Percentiles rank a stretch among this genome's conserved stretches.
Evolutionary conservation across 2,888 invertebrate genomes (phyloP).

Genomic region (Caenorhabditis afra): DNA sequence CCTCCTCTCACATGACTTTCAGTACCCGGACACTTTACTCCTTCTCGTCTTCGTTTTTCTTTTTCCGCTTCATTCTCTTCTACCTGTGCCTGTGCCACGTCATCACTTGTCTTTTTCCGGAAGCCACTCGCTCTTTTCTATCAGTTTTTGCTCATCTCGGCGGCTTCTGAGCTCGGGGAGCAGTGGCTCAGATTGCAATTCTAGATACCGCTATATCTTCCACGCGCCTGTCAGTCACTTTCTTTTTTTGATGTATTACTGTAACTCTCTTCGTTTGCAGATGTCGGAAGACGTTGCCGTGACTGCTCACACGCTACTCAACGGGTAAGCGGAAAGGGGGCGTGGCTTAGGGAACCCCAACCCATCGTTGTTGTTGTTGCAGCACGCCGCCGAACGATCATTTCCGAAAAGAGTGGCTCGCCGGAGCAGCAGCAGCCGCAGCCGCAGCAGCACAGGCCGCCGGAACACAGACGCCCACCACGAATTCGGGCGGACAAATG

Average conservation of each 20-base stretch:
- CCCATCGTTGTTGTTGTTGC: too few species aligned
- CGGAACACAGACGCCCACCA: slow-evolving; percentile 29
- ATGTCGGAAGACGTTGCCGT: slow-evolving; percentile 63
- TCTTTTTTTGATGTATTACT: slow-evolving; percentile 58
- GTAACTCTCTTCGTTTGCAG: slow-evolving; percentile 47
- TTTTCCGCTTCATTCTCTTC: too few species aligned
- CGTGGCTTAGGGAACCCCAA: slow-evolving; percentile 23
- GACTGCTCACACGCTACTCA: slow-evolving; percentile 47
- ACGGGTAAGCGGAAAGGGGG: slow-evolving; percentile 37
- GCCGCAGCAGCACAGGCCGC: too few species aligned
- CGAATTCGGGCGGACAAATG: slow-evolving; percentile 59
- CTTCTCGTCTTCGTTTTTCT: slow-evolving; percentile 18
- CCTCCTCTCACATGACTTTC: slow-evolving; percentile 33
- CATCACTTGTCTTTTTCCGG: not conserved
- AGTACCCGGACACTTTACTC: too few species aligned
- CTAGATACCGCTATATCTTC: slow-evolving; percentile 48
- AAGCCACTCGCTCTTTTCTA: slow-evolving; percentile 13
- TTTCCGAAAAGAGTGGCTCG: slow-evolving; percentile 55
- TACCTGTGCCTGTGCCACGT: slow-evolving; percentile 47
- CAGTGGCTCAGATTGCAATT: slow-evolving; percentile 47
- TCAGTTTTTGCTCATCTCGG: slow-evolving; percentile 43
- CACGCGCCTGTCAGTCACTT: slow-evolving; percentile 45
- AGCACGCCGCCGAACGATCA: slow-evolving; percentile 49
- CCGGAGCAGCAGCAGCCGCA: slow-evolving; percentile 34
- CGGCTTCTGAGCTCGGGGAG: not conserved